Percentiles rank a stretch among this genome's conserved stretches.
Conservation (phyloP, 1,140 invertebrate species). For the Dendrolimus kikuchii region DNA sequence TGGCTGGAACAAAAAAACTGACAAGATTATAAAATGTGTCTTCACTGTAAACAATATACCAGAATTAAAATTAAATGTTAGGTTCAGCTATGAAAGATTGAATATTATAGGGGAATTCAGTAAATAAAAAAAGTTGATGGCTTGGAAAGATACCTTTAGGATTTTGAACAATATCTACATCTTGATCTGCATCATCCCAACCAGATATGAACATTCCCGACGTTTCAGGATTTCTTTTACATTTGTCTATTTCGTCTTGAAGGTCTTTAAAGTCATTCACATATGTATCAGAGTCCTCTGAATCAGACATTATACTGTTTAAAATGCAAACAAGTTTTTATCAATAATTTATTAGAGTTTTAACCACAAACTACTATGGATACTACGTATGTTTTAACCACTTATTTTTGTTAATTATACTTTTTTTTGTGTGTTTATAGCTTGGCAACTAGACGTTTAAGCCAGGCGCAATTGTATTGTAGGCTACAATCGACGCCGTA, state of each 20-base stretch:
- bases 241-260: constrained; percentile 52
- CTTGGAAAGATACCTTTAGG: constrained; percentile 69
- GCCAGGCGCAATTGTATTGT: too few relatives aligned
- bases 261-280: constrained; percentile 37
- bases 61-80: neutral
- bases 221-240: constrained; percentile 58
- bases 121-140: too few relatives aligned
- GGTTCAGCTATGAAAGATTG: too few relatives aligned
- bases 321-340: neutral
- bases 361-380: too few relatives aligned
- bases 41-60: neutral
- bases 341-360: neutral
- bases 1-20: constrained; percentile 69
- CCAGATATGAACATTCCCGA: constrained; percentile 77
- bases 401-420: too few relatives aligned
- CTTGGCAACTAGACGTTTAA: too few relatives aligned
- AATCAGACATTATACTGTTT: constrained; percentile 45
- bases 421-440: too few relatives aligned
- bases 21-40: neutral
- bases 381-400: too few relatives aligned
- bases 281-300: constrained; percentile 33
- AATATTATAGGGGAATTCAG: too few relatives aligned
- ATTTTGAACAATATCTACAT: constrained; percentile 74
- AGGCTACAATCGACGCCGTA: too few relatives aligned
- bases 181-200: constrained; percentile 77